Conservation (phyloP, 1,140 invertebrate genomes). For the Pseudomyrmex flavicornis region DNA sequence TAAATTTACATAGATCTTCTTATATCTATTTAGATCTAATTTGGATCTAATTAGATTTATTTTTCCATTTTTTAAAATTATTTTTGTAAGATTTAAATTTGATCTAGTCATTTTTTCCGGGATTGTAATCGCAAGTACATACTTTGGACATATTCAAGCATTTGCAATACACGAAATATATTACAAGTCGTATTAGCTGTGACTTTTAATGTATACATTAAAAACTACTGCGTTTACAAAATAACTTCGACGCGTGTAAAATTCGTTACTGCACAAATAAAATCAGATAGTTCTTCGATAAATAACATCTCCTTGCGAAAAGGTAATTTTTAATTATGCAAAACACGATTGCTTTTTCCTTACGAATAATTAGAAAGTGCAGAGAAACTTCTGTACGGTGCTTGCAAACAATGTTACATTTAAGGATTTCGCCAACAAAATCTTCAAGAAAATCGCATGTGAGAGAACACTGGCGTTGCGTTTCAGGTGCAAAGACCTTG, state of each 20-base stretch:
- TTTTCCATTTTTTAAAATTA: too few species aligned
- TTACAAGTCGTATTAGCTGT: not conserved
- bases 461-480: not conserved
- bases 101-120: too few species aligned
- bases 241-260: too few species aligned
- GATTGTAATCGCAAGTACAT: too few species aligned
- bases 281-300: not conserved
- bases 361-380: conserved; percentile 52
- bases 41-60: too few species aligned
- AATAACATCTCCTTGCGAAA: not conserved
- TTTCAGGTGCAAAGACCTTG: not conserved
- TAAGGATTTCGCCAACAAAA: conserved; percentile 7
- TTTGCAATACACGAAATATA: not conserved
- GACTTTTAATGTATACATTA: not conserved
- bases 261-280: not conserved
- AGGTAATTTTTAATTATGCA: conserved; percentile 42
- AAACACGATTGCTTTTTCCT: conserved; percentile 11
- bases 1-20: too few species aligned
- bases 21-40: too few species aligned
- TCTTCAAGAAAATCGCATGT: conserved; percentile 33
- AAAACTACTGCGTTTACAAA: not conserved
- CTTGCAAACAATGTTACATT: conserved; percentile 27
- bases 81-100: too few species aligned
- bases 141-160: not conserved
- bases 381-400: conserved; percentile 17